phyloP scores from a whole-genome alignment of 2,888 invertebrate species.

The Phlogophora meticulosa region DNA sequence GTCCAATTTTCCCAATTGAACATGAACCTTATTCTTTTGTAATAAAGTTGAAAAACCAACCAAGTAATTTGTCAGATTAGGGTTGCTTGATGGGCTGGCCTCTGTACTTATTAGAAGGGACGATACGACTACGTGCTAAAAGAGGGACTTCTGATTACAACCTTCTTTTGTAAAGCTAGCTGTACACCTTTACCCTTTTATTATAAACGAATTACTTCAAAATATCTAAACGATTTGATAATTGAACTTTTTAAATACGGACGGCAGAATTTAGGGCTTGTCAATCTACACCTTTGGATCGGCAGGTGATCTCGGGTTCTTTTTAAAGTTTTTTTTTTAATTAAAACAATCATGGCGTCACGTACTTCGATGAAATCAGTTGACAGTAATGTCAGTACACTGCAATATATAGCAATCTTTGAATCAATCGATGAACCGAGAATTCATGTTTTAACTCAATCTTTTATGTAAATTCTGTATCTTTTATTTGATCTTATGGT shows the following conservation, averaged over 20 bases:
- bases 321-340: constrained; percentile 79
- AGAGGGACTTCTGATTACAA: neutral
- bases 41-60: too few species aligned
- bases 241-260: constrained; percentile 72
- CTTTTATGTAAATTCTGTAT: constrained; percentile 42
- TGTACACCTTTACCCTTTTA: constrained; percentile 30
- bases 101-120: too few species aligned
- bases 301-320: constrained; percentile 85
- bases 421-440: constrained; percentile 23
- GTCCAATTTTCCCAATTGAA: too few species aligned
- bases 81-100: too few species aligned
- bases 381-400: constrained; percentile 51
- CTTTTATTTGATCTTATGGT: constrained; percentile 37
- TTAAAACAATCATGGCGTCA: constrained; percentile 83
- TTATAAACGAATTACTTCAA: constrained; percentile 34
- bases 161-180: constrained; percentile 2
- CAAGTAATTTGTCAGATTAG: too few species aligned
- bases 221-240: constrained; percentile 73
- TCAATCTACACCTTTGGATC: constrained; percentile 87
- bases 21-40: too few species aligned
- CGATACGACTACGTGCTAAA: neutral
- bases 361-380: constrained; percentile 84
- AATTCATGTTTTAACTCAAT: constrained; percentile 26
- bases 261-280: constrained; percentile 82
- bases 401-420: constrained; percentile 35